A percentile compares a stretch with the other conserved stretches of the same genome.
Conservation (phyloP, 2,888 invertebrate genomes). For the Elysia crispata region DNA sequence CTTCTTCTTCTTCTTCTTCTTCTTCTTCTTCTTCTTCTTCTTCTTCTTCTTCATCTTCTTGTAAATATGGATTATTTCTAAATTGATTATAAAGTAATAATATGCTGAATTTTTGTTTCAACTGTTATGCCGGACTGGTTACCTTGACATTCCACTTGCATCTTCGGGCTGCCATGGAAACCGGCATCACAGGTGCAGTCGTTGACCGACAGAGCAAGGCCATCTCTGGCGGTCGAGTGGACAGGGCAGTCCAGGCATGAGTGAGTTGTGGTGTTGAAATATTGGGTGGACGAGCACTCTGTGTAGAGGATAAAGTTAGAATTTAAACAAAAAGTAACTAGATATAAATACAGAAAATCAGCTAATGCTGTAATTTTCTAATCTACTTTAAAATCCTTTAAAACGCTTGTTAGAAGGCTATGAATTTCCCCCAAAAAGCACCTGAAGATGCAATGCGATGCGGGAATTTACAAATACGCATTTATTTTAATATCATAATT, state of each 20-base stretch:
- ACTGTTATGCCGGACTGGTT: neutral
- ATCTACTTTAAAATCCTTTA: no score
- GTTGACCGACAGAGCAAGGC: conserved; percentile 45
- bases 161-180: conserved; percentile 52
- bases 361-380: no score
- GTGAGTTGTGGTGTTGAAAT: conserved; percentile 42
- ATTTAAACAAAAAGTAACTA: neutral
- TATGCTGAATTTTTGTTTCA: neutral
- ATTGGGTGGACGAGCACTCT: conserved; percentile 47
- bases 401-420: no score
- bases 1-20: conserved; percentile 46
- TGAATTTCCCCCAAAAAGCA: no score
- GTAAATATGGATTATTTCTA: neutral
- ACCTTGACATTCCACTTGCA: conserved; percentile 53
- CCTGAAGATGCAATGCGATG: no score
- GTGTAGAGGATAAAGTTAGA: neutral
- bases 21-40: neutral
- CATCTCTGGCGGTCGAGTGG: conserved; percentile 45
- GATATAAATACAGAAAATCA: no score
- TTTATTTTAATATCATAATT: no score
- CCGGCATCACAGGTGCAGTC: conserved; percentile 59
- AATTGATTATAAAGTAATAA: neutral
- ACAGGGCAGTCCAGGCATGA: conserved; percentile 50
- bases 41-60: neutral
- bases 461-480: no score